Conservation (phyloP, 64 coral and sea anemone genomes). For the Platygyra sinensis region DNA sequence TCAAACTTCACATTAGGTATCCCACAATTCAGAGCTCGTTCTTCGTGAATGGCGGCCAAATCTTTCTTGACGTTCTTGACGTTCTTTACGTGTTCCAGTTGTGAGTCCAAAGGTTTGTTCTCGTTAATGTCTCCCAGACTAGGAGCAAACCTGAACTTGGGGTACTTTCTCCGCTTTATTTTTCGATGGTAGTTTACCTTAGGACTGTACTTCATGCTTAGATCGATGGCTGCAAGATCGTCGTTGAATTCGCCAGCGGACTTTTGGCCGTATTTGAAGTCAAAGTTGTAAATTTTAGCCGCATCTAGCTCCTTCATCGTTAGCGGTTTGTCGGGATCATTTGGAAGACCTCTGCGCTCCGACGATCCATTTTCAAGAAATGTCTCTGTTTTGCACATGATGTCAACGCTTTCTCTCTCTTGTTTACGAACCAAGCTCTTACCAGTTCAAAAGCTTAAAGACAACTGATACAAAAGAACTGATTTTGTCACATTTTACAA, state of each 20-base stretch:
- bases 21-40: conserved; percentile 23
- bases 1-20: not conserved
- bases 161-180: conserved; percentile 22
- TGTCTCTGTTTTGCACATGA: conserved; percentile 16
- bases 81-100: not conserved
- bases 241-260: not conserved
- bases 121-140: conserved; percentile 45
- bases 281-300: conserved; percentile 61
- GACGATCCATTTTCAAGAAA: not conserved
- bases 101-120: conserved; percentile 19
- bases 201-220: conserved; percentile 28
- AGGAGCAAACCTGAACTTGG: conserved; percentile 41
- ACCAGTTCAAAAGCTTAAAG: not conserved
- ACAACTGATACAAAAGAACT: not conserved
- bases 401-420: not conserved
- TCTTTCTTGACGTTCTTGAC: not conserved
- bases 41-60: conserved; percentile 23
- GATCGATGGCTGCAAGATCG: conserved; percentile 16
- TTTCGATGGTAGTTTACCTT: conserved; percentile 1
- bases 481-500: not conserved
- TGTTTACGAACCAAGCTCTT: not conserved
- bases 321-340: conserved; percentile 10
- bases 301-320: conserved; percentile 51
- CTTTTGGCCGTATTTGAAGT: conserved; percentile 69
- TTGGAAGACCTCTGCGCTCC: not conserved